Percentiles rank a stretch among this genome's conserved stretches.
Evolutionary conservation across 2,113 vertebrate species (phyloP).

Genomic region (Gopherus flavomarginatus): DNA sequence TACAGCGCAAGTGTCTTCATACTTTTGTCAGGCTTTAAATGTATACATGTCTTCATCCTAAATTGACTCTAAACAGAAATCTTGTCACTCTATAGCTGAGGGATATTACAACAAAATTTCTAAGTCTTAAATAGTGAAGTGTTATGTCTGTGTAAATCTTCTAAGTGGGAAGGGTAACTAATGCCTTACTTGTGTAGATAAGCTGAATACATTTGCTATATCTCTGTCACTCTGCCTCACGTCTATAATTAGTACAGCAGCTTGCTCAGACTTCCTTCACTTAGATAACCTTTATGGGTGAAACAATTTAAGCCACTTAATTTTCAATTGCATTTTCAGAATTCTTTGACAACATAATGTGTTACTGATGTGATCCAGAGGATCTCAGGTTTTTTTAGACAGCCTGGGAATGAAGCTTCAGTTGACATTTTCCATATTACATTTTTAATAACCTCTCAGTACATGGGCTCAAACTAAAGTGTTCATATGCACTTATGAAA

Average conservation of each 20-base stretch:
- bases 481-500: neutral
- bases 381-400: neutral
- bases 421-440: neutral
- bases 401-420: neutral
- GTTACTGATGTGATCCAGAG: neutral
- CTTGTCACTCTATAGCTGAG: neutral
- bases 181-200: neutral
- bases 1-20: neutral
- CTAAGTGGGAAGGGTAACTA: neutral
- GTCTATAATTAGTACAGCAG: neutral
- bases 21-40: neutral
- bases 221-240: neutral
- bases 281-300: neutral
- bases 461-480: neutral
- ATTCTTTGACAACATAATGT: neutral
- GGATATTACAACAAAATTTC: neutral
- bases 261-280: neutral
- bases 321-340: slow-evolving; percentile 16
- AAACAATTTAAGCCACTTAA: neutral
- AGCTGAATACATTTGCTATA: neutral
- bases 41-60: neutral
- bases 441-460: neutral
- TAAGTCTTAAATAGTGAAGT: no score
- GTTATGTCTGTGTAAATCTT: neutral
- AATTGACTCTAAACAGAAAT: neutral